A percentile compares a stretch with the other conserved stretches of the same genome.
Evolutionary conservation across 2,113 vertebrate genomes (phyloP).

Genomic region (Lethenteron reissneri): DNA sequence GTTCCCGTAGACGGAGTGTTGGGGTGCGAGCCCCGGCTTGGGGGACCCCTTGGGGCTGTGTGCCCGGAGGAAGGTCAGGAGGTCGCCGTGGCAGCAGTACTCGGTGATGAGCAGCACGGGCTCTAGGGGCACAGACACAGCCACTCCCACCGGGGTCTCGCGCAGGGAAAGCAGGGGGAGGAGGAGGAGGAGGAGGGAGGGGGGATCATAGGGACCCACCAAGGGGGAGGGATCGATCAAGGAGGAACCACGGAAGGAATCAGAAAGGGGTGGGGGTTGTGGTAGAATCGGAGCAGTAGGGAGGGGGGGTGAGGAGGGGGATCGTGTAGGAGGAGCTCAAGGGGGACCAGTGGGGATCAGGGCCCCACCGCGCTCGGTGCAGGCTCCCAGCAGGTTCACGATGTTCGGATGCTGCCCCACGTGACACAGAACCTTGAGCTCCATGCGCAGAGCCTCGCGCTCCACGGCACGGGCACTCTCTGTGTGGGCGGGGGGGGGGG

Average conservation of each 20-base stretch:
- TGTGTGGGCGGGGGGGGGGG: slow-evolving; percentile 13
- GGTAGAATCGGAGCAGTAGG: too few relatives aligned
- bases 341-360: neutral
- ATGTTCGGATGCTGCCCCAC: slow-evolving; percentile 82
- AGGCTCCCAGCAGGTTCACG: slow-evolving; percentile 75
- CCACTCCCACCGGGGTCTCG: neutral
- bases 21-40: too few relatives aligned
- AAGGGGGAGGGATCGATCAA: too few relatives aligned
- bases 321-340: too few relatives aligned
- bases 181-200: too few relatives aligned
- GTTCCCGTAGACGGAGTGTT: too few relatives aligned
- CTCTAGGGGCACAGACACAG: slow-evolving; percentile 26
- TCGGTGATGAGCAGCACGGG: slow-evolving; percentile 89
- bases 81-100: slow-evolving; percentile 74
- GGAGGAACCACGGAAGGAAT: too few relatives aligned
- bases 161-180: neutral
- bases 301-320: too few relatives aligned
- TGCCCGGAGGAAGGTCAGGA: slow-evolving; percentile 54
- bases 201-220: too few relatives aligned
- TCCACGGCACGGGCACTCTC: slow-evolving; percentile 72
- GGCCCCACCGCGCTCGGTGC: slow-evolving; percentile 43
- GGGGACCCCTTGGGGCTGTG: too few relatives aligned
- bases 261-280: too few relatives aligned
- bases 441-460: slow-evolving; percentile 81
- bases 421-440: slow-evolving; percentile 77